These are phyloP conservation scores for Andrena marginata DNA, from an alignment of 2,888 invertebrate species.

Conservation along the genomic window DNA sequence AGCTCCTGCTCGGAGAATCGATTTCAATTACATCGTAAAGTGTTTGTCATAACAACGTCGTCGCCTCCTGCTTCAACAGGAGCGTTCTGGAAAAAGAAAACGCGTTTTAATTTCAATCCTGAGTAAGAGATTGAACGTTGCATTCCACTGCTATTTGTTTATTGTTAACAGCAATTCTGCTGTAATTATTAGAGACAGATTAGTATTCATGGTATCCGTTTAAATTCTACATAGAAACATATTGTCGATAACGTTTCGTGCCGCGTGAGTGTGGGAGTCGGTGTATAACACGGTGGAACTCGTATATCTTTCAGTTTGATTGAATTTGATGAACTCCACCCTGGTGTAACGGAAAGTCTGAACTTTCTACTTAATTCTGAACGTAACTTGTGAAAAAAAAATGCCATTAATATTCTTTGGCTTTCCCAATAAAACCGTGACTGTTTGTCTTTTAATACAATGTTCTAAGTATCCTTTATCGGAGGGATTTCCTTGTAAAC, in stretches of 20 bases:
- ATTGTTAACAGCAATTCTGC: no score
- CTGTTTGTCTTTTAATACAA: background rate
- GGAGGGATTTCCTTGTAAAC: background rate
- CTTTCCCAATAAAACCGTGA: background rate
- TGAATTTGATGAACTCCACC: conserved; percentile 40
- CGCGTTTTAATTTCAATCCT: no score
- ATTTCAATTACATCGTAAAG: conserved; percentile 5
- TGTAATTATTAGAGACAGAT: no score
- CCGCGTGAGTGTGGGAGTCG: background rate
- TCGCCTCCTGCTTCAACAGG: no score
- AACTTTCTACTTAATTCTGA: conserved; percentile 2
- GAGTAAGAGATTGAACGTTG: no score
- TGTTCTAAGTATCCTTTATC: background rate
- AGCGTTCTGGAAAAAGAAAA: no score
- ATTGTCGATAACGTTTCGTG: conserved; percentile 27
- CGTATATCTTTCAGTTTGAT: conserved; percentile 41
- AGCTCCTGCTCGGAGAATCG: background rate
- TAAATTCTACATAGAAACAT: conserved; percentile 9
- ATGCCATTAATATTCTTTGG: background rate
- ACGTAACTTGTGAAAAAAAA: background rate
- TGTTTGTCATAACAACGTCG: background rate
- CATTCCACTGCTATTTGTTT: no score
- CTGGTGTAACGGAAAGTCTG: background rate
- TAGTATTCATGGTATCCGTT: conserved; percentile 40
- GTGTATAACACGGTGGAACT: background rate